Conservation (phyloP, 1,140 invertebrate genomes). For the Drosophila tani region DNA sequence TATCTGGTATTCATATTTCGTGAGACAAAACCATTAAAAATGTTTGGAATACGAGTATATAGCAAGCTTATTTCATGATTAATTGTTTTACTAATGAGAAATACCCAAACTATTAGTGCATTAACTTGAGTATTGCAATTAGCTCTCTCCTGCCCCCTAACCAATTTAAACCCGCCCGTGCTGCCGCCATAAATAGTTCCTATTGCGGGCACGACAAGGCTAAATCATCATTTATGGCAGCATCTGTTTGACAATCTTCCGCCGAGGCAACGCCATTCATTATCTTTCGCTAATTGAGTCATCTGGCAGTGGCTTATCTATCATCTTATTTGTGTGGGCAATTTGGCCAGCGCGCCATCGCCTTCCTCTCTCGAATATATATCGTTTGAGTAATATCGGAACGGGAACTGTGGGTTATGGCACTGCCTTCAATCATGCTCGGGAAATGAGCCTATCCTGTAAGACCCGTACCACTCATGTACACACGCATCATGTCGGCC, state of each 20-base stretch:
- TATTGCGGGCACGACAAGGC: constrained; percentile 6
- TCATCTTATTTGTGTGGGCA: constrained; percentile 57
- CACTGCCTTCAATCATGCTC: constrained; percentile 68
- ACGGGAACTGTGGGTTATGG: constrained; percentile 61
- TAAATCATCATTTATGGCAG: constrained; percentile 49
- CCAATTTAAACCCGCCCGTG: not conserved
- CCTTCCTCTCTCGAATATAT: constrained; percentile 18
- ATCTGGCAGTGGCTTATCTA: constrained; percentile 63
- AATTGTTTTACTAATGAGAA: not conserved
- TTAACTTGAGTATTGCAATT: constrained; percentile 4
- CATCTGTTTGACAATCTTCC: constrained; percentile 39
- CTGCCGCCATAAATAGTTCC: constrained; percentile 31
- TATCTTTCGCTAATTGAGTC: constrained; percentile 73
- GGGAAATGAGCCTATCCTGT: constrained; percentile 35
- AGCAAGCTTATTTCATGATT: not conserved
- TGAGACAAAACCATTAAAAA: not conserved
- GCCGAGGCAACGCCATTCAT: constrained; percentile 42
- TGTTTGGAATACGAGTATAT: no score
- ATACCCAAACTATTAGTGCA: not conserved
- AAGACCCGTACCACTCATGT: constrained; percentile 9
- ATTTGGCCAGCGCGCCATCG: constrained; percentile 28
- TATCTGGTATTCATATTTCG: no score
- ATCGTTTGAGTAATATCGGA: constrained; percentile 53
- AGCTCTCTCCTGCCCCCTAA: not conserved
- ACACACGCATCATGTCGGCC: constrained; percentile 66